A percentile compares a stretch with the other conserved stretches of the same genome.
Conservation (phyloP, 2,888 invertebrate genomes). For the Eristalinus aeneus region DNA sequence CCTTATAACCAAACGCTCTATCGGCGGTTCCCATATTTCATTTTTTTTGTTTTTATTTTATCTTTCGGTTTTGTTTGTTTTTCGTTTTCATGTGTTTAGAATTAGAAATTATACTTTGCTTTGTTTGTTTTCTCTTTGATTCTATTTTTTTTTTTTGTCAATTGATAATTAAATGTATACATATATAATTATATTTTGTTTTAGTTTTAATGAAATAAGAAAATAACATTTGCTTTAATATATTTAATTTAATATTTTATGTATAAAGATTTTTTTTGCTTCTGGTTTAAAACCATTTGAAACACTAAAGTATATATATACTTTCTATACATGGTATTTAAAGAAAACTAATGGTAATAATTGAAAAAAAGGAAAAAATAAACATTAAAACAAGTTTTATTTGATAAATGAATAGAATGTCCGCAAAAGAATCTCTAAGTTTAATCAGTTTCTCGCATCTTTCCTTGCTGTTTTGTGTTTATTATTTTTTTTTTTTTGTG, state of each 20-base stretch:
- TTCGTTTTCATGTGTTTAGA: background rate
- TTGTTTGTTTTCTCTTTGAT: slow-evolving; percentile 27
- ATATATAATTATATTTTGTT: background rate
- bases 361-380: slow-evolving; percentile 16
- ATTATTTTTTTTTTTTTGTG: background rate
- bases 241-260: slow-evolving; percentile 67
- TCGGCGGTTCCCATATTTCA: slow-evolving; percentile 36
- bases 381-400: slow-evolving; percentile 37
- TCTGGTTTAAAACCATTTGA: slow-evolving; percentile 68
- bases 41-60: background rate
- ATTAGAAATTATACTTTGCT: background rate
- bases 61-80: slow-evolving; percentile 24
- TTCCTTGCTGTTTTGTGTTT: slow-evolving; percentile 20
- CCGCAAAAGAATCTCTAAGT: slow-evolving; percentile 36
- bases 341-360: slow-evolving; percentile 48
- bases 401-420: slow-evolving; percentile 43
- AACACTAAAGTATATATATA: slow-evolving; percentile 60
- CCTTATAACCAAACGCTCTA: slow-evolving; percentile 2
- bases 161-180: slow-evolving; percentile 39
- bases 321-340: slow-evolving; percentile 59
- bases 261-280: slow-evolving; percentile 48
- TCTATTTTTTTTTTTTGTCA: slow-evolving; percentile 21
- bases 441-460: slow-evolving; percentile 39
- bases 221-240: slow-evolving; percentile 68
- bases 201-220: slow-evolving; percentile 59